Conservation (phyloP, 2,113 vertebrate species). For the Prietella phreatophila region DNA sequence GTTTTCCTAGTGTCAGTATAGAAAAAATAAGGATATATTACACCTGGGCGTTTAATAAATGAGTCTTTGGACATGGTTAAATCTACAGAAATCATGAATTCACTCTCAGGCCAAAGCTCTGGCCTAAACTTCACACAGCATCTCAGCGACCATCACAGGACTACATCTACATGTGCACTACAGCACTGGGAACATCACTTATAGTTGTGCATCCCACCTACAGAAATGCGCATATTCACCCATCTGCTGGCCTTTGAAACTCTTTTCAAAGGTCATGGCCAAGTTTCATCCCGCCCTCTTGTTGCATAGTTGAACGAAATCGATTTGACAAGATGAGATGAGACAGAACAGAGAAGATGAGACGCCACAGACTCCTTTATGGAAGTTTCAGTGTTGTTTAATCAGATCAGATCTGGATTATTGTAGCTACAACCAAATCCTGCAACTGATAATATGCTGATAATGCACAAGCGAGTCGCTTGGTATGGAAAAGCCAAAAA, state of each 20-base stretch:
- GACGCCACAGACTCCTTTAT: neutral
- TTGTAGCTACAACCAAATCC: neutral
- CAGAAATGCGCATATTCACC: neutral
- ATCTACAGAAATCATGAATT: slow-evolving; percentile 13
- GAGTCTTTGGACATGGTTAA: no score
- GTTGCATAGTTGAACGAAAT: neutral
- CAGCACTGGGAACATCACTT: neutral
- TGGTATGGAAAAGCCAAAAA: neutral
- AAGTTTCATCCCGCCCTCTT: slow-evolving; percentile 8
- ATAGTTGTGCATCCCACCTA: neutral
- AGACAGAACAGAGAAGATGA: neutral
- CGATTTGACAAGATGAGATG: slow-evolving; percentile 1
- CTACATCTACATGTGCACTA: neutral
- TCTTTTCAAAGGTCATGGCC: neutral
- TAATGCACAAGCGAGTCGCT: neutral
- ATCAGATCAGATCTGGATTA: neutral
- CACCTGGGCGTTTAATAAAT: neutral
- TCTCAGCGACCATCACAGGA: slow-evolving; percentile 3
- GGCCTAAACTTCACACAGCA: slow-evolving; percentile 32
- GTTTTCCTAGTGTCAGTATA: neutral
- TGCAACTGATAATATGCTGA: neutral
- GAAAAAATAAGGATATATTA: neutral
- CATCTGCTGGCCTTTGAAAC: neutral
- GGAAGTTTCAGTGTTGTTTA: neutral
- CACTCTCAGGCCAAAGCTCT: slow-evolving; percentile 42